Evolutionary conservation across 1,140 invertebrate species (phyloP), one percentile per base, ranked within the genome.

Genomic region (Hylyphantes graminicola): DNA sequence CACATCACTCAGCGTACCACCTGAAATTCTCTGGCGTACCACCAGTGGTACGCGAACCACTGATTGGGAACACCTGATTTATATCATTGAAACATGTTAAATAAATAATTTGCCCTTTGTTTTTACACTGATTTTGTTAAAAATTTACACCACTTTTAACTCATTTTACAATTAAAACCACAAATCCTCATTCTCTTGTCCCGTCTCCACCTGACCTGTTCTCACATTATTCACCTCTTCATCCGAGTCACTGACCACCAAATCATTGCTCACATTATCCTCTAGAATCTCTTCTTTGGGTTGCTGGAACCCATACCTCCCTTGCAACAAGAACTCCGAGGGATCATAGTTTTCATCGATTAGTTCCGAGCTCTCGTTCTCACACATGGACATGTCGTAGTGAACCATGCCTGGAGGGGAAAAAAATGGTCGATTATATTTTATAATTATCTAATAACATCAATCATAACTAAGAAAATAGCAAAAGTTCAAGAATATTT

Each of bases 271-370:
- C 67, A 94, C 67, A 76, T 77, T 77, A 55, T 80, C 61, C 48
- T 84, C 77, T n/a, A 21, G 59, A 21, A 3, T 76, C 79, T 85
- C 81, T 54, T 79, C 78, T 50, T 85, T 78, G n/a, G 76, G 53
- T 75, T 70, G 88, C 8, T 91, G 90, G 64, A 93, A 87, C 15
- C 68, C 79, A 75, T 86, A 87, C 13, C 80, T 88, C 11, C 91
- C 91, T 59, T 92, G 91, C 85, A 95, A 92, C 12, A 95, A 88
- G 87, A 96, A 95, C 88, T 95, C 95, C 2, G 95, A 95, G 12
- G 95, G 95, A 90, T 96, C 95, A 89, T 96, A 96, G 88, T 94
- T 94, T 10, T 94, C 93, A 91, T 95, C 94, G 10, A 96, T 93
- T 90, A 94, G 93, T 80, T 93, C 93, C 87, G 95, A 94, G 86